A percentile compares a stretch with the other conserved stretches of the same genome.
These are phyloP conservation scores for crab-eating macaque (Macaca fascicularis) DNA, from an alignment of 2,113 vertebrate genomes.

Conservation along the genomic window T2T-MFA8v1.1 NC_088395.1:8620001-8620500, in stretches of 20 bases:
- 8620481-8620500: neutral
- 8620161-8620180: neutral
- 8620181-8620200: neutral
- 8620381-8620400: neutral
- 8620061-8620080: neutral
- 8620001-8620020: neutral
- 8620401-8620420: neutral
- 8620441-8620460: neutral
- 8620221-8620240: neutral
- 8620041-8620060: neutral
- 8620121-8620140: neutral
- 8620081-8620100: neutral
- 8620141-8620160: neutral
- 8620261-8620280: neutral
- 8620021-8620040: neutral
- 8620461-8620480: neutral
- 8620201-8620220: neutral
- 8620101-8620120: neutral
- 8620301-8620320: neutral
- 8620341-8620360: neutral
- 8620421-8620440: constrained; percentile 9
- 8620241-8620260: neutral
- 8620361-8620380: constrained; percentile 40
- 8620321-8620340: neutral
- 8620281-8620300: neutral